Conservation (phyloP, 1,140 invertebrate genomes). For the Macrobrachium rosenbergii region DNA sequence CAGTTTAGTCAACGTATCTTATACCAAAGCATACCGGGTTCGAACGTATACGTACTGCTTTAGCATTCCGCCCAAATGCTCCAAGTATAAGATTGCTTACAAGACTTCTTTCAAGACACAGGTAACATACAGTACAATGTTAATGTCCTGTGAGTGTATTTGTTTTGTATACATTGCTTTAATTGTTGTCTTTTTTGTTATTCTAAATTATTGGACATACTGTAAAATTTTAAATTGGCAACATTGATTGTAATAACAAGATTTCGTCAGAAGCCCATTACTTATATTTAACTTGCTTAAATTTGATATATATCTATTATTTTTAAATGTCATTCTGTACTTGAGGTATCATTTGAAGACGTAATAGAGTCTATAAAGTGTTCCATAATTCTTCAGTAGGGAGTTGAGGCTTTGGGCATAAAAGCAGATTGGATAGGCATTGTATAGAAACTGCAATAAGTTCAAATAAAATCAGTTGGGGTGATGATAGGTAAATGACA, state of each 20-base stretch:
- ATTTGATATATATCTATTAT: no score
- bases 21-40: conserved; percentile 84
- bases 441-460: no score
- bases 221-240: neutral
- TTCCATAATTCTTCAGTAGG: no score
- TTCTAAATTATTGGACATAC: neutral
- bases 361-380: no score
- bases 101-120: conserved; percentile 80
- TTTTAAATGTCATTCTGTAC: no score
- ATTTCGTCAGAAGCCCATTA: no score
- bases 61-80: conserved; percentile 86
- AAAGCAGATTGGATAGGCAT: no score
- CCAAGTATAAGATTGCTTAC: conserved; percentile 85
- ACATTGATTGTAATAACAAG: neutral
- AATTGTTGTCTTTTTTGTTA: neutral
- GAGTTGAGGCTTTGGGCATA: no score
- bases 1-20: conserved; percentile 80
- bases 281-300: no score
- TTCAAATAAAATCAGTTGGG: no score
- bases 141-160: neutral
- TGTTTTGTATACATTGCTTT: neutral
- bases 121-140: conserved; percentile 69
- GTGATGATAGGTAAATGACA: no score
- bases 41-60: conserved; percentile 86
- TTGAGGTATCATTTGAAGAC: no score